Percentiles rank a stretch among this genome's conserved stretches.
Conservation (phyloP, 2,113 vertebrate genomes). For the Noctilio leporinus region DNA sequence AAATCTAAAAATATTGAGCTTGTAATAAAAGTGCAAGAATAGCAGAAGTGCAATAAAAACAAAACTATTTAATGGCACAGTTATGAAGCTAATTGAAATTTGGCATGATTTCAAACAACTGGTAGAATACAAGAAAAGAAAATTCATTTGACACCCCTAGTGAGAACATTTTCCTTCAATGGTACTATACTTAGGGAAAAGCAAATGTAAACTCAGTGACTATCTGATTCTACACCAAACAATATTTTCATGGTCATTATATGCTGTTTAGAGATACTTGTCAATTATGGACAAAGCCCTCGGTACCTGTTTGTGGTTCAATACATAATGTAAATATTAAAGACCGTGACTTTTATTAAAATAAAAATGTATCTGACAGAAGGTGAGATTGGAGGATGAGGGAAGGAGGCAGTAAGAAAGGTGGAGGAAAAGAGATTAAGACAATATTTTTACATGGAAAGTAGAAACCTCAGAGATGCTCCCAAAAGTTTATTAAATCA, state of each 20-base stretch:
- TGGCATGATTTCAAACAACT: neutral
- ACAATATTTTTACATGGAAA: neutral
- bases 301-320: neutral
- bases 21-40: neutral
- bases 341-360: neutral
- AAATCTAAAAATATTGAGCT: neutral
- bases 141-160: neutral
- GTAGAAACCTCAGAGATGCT: neutral
- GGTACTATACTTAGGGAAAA: neutral
- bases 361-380: neutral
- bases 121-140: neutral
- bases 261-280: neutral
- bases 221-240: neutral
- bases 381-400: neutral
- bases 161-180: neutral
- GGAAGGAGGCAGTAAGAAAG: neutral
- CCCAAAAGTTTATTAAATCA: neutral
- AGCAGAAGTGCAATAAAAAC: neutral
- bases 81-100: neutral
- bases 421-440: neutral
- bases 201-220: neutral
- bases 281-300: neutral
- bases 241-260: neutral
- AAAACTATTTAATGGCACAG: neutral
- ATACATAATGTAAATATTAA: neutral